Base-by-base conservation (phyloP, 2,797 vertebrate species). In the Enoplosus armatus region DNA sequence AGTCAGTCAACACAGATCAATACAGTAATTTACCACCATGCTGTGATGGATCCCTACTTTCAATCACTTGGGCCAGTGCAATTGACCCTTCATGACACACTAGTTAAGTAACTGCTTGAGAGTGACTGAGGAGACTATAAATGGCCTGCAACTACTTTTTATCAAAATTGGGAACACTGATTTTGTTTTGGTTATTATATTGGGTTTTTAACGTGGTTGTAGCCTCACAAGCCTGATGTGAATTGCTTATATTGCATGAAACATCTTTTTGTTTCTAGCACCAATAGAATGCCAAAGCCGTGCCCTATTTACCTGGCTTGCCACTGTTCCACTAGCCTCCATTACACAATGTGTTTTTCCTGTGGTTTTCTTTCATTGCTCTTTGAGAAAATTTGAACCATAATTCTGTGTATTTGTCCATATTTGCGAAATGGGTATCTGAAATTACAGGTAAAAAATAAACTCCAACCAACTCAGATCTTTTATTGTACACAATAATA, bases 1-100 rank as follows among this genome's bases (percentile, higher is more conserved):
- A 60, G 8, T 51, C 60, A 8, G 41, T 76, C 69, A 27, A 53
- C 56, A 69, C 51, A 63, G n/a, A 80, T 63, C 80, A 47, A 70
- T 75, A 79, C 22, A 61, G 48, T 33, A 5, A 70, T 78, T 74
- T 47, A 72, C 64, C 31, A 24, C 45, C 33, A 31, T 5, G 8
- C 47, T 47, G 70, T 66, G 48, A 73, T 50, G 62, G 35, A 67
- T 37, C 56, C 35, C 24, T 61, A 24, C 48, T 33, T 31, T 65
- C 9, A 62, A 2, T 79, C 50, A 62, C 29, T 48, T 47, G 15
- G 43, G 33, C 29, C 31, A 51, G 50, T 12, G 47, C 6, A 35
- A 55, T 35, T 63, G 55, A 78, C 27, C 27, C 45, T 45, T 45
- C 29, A 61, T 4, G n/a, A 12, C 33, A 56, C 11, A 33, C 4